Evolutionary conservation across 2,113 vertebrate species (phyloP).

Genomic region (Parotia lawesii): DNA sequence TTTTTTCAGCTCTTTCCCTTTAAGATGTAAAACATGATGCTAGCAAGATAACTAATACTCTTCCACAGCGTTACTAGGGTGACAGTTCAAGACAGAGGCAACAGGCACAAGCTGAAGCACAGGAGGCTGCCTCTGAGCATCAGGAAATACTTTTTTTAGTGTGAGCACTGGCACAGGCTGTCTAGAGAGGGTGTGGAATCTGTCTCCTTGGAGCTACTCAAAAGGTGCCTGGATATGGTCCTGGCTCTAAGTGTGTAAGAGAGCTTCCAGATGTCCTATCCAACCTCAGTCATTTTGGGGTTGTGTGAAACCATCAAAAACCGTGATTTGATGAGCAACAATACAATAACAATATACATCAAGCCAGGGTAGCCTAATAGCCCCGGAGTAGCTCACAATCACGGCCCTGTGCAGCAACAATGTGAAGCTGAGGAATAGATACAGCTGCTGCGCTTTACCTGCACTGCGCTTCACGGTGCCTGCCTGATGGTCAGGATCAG

Average conservation of each 20-base stretch:
- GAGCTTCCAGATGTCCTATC: background rate
- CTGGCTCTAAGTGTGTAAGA: background rate
- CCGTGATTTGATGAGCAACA: background rate
- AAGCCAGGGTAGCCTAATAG: background rate
- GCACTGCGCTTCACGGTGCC: background rate
- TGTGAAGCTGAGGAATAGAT: background rate
- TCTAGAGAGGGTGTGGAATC: background rate
- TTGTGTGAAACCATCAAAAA: background rate
- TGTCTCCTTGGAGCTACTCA: background rate
- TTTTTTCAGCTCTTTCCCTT: background rate
- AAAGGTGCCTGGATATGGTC: background rate
- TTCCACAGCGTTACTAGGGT: background rate
- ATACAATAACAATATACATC: background rate
- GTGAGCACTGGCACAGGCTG: background rate
- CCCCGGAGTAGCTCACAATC: background rate
- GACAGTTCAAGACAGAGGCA: background rate
- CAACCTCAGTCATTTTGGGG: background rate
- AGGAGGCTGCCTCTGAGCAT: background rate
- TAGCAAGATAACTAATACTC: background rate
- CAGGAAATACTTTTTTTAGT: background rate
- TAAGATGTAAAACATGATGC: background rate
- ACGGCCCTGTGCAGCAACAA: background rate
- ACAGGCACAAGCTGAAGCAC: background rate
- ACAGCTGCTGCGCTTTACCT: background rate
- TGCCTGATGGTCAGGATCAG: background rate